These are phyloP conservation scores for Darevskia mixta DNA, from an alignment of 2,797 vertebrate species.

Conservation along the genomic window DNA sequence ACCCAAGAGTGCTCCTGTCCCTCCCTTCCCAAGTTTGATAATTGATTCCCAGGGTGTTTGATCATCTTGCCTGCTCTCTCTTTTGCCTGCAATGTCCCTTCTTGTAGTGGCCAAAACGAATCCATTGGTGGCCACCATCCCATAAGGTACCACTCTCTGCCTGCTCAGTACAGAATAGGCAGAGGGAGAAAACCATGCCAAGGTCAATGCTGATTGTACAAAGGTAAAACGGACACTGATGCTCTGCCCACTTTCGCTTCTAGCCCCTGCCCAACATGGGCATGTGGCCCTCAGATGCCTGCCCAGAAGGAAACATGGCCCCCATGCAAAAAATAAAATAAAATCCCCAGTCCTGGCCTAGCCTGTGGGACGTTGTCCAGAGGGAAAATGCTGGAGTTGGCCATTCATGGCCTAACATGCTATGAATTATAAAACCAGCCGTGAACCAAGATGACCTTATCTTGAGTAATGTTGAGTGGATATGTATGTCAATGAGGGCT, in stretches of 20 bases:
- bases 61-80: not conserved
- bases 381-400: not conserved
- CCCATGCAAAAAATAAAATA: no score
- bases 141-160: not conserved
- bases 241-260: no score
- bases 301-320: no score
- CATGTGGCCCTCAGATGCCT: no score
- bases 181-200: not conserved
- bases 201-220: not conserved
- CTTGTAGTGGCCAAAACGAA: not conserved
- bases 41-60: not conserved
- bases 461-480: conserved; percentile 30
- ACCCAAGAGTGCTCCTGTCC: not conserved
- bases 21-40: not conserved
- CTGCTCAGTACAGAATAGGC: not conserved
- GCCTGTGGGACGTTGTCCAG: not conserved
- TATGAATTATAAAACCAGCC: conserved; percentile 9
- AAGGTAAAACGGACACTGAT: not conserved
- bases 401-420: not conserved
- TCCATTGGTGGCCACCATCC: not conserved
- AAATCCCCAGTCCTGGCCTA: not conserved
- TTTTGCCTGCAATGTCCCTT: not conserved
- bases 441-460: conserved; percentile 33
- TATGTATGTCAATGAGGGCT: conserved; percentile 10
- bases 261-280: no score